A percentile compares a stretch with the other conserved stretches of the same genome.
These are phyloP conservation scores for Aegithalos caudatus DNA, from an alignment of 2,113 vertebrate species.

Conservation along the genomic window DNA sequence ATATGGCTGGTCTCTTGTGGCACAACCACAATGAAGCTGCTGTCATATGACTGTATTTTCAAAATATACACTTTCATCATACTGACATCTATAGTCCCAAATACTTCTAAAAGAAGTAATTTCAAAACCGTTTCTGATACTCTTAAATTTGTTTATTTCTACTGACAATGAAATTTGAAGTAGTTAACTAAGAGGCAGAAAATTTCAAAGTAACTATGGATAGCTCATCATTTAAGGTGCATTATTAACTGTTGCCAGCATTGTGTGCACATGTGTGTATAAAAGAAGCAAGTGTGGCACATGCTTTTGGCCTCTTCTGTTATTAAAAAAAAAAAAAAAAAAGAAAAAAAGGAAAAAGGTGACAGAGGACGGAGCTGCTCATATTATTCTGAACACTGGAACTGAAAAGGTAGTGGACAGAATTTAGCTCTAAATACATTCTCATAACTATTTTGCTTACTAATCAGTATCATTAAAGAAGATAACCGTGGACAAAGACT, in stretches of 20 bases:
- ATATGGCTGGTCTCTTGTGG: background rate
- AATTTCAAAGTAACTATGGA: background rate
- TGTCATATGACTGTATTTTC: background rate
- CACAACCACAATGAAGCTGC: background rate
- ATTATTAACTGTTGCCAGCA: background rate
- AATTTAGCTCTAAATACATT: background rate
- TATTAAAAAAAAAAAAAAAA: background rate
- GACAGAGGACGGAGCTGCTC: background rate
- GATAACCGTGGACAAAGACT: background rate
- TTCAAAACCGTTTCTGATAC: background rate
- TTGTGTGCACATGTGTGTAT: accelerated
- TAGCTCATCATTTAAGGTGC: background rate
- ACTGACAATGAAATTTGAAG: background rate
- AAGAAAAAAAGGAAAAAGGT: background rate
- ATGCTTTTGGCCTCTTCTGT: background rate
- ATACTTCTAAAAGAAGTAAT: background rate
- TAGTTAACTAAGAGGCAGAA: background rate
- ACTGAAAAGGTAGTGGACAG: background rate
- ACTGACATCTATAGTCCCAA: background rate
- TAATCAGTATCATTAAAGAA: background rate
- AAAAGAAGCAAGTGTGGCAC: background rate
- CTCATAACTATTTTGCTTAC: background rate
- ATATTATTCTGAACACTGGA: background rate
- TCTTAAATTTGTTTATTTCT: background rate
- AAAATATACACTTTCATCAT: background rate